Percentiles rank a stretch among this genome's conserved stretches.
Conservation (phyloP, 2,797 vertebrate species). For the Clarias laeviceps region DNA sequence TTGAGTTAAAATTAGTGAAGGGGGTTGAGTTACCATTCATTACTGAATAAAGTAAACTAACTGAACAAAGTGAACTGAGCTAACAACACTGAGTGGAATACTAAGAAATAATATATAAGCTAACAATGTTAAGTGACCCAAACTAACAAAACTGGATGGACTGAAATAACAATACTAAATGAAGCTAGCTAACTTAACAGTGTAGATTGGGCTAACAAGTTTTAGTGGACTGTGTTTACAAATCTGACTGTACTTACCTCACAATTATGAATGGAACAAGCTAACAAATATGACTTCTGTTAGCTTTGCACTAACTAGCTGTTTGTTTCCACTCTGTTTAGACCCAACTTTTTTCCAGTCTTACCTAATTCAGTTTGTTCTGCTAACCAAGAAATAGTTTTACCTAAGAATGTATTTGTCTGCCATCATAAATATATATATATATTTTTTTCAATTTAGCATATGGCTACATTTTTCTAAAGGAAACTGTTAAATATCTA, state of each 20-base stretch:
- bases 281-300: not conserved
- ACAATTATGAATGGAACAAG: not conserved
- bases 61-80: not conserved
- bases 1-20: no score
- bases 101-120: no score
- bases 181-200: not conserved
- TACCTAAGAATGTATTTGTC: not conserved
- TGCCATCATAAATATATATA: not conserved
- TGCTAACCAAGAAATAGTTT: not conserved
- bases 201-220: not conserved
- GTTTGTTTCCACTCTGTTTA: not conserved
- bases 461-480: not conserved
- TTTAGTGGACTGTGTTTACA: not conserved
- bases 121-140: not conserved
- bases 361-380: not conserved
- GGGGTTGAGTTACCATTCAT: no score
- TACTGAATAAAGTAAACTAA: not conserved
- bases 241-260: not conserved
- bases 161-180: not conserved
- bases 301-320: not conserved
- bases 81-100: not conserved
- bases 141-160: not conserved
- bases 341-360: not conserved
- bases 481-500: not conserved
- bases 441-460: not conserved